Conservation (phyloP, 2,113 vertebrate species). For the Lichenostomus cassidix region DNA sequence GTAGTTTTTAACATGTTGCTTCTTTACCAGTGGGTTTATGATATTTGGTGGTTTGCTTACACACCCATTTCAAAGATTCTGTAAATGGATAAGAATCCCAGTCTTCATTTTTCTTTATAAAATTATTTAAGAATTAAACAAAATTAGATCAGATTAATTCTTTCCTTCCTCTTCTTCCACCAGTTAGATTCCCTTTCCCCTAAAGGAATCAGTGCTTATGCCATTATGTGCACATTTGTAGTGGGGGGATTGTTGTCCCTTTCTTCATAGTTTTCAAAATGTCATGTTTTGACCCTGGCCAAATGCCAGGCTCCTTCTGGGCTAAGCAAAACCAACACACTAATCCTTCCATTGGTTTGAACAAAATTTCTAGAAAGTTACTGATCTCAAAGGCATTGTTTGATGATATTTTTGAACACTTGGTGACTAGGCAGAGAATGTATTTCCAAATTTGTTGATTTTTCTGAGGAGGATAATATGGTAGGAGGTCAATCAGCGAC, state of each 20-base stretch:
- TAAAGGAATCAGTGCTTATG: background rate
- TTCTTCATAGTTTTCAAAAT: background rate
- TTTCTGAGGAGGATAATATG: background rate
- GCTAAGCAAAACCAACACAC: no score
- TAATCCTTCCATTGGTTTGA: background rate
- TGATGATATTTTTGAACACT: background rate
- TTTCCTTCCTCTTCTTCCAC: background rate
- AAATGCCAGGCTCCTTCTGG: no score
- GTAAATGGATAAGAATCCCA: background rate
- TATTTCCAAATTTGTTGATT: background rate
- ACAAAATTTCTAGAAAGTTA: background rate
- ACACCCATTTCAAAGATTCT: background rate
- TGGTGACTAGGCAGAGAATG: background rate
- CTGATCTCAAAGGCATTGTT: background rate
- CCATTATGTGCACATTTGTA: background rate
- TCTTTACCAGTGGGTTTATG: background rate
- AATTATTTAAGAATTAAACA: background rate
- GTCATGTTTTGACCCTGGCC: no score
- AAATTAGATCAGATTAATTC: background rate
- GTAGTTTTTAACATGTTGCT: background rate
- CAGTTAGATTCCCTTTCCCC: background rate
- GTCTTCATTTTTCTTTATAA: background rate
- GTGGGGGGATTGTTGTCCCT: background rate
- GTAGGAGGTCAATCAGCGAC: background rate
- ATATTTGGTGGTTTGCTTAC: background rate